Conservation (phyloP, 2,797 vertebrate genomes). For the Carcharodon carcharias region DNA sequence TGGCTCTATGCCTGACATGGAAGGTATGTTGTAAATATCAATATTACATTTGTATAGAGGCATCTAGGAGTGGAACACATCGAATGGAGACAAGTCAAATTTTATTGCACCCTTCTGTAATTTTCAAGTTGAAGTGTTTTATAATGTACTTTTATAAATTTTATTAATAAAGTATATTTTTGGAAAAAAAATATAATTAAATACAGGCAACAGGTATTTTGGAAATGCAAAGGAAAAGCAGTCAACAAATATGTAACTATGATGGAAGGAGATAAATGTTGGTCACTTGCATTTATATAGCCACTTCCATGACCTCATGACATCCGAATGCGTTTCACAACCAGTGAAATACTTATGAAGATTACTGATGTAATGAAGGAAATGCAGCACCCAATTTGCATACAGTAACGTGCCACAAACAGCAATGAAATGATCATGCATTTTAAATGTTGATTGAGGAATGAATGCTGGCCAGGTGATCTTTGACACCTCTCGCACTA, state of each 20-base stretch:
- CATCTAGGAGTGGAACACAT: no score
- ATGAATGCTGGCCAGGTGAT: not conserved
- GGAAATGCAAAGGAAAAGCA: not conserved
- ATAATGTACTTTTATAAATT: no score
- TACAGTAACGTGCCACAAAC: not conserved
- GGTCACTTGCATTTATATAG: not conserved
- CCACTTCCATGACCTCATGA: not conserved
- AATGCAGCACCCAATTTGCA: not conserved
- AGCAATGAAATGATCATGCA: not conserved
- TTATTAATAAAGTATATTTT: no score
- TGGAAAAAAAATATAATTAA: no score
- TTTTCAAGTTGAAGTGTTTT: no score
- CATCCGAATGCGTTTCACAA: not conserved
- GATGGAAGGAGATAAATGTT: not conserved
- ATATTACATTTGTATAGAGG: no score
- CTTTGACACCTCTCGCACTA: no score
- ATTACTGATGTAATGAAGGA: not conserved
- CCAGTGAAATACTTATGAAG: not conserved
- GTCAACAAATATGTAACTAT: not conserved
- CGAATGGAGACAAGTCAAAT: no score
- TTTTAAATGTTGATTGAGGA: not conserved
- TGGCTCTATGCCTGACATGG: no score
- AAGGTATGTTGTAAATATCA: no score
- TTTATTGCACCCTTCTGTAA: no score
- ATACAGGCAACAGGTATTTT: not conserved